Conservation (phyloP, 2,113 vertebrate genomes). For the Sardina pilchardus region DNA sequence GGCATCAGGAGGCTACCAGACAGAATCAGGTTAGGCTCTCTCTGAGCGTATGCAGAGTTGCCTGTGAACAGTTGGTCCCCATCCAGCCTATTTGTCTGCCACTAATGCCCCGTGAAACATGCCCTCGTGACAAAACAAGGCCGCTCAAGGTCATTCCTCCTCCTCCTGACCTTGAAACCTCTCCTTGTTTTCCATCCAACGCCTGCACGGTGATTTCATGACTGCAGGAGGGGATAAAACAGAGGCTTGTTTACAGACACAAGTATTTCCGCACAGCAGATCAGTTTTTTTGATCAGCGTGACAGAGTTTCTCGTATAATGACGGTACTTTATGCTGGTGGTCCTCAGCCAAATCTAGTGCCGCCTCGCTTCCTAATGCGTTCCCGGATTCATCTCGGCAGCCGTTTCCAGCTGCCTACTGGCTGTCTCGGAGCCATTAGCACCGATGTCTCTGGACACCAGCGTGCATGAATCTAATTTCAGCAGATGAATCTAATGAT, state of each 20-base stretch:
- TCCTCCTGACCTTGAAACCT: neutral
- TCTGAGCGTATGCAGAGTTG: neutral
- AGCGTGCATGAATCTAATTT: neutral
- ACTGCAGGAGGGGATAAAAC: neutral
- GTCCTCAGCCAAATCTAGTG: neutral
- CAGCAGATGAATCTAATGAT: neutral
- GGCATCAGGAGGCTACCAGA: conserved; percentile 3
- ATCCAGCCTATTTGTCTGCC: neutral
- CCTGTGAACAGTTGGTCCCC: neutral
- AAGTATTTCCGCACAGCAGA: neutral
- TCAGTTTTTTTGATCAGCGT: neutral
- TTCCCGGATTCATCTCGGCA: neutral
- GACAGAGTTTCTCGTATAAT: neutral
- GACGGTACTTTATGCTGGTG: neutral
- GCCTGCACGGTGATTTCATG: neutral
- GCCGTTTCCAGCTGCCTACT: neutral
- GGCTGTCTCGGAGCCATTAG: neutral
- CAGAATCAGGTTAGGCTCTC: neutral
- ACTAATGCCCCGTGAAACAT: neutral
- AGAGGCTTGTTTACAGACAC: neutral
- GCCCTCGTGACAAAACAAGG: neutral
- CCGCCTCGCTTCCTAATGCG: neutral
- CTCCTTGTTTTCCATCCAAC: neutral
- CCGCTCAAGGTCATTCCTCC: neutral
- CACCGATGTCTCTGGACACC: neutral